Evolutionary conservation across 1,140 invertebrate genomes (phyloP).

Genomic region (Spodoptera litura): DNA sequence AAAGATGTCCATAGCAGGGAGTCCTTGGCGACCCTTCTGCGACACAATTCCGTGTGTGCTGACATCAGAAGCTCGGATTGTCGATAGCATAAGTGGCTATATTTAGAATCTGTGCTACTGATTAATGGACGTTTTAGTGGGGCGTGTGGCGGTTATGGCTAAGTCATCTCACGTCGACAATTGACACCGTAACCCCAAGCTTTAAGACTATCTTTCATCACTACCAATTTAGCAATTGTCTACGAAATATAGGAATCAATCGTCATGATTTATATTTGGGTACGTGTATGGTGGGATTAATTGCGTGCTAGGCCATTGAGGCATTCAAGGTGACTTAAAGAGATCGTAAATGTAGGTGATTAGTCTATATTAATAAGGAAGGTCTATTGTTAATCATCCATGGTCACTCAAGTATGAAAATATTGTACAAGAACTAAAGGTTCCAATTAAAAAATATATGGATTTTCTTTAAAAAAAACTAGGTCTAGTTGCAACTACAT

Average conservation of each 20-base stretch:
- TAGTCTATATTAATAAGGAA: too few species aligned
- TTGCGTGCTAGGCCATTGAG: neutral
- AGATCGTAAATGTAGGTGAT: neutral
- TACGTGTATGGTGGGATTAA: conserved; percentile 4
- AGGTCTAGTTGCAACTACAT: neutral
- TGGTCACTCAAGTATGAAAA: too few species aligned
- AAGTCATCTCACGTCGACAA: conserved; percentile 67
- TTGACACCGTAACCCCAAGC: conserved; percentile 78
- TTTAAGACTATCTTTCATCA: conserved; percentile 64
- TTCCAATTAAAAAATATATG: too few species aligned
- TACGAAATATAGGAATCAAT: conserved; percentile 43
- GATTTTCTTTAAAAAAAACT: too few species aligned
- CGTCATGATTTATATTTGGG: conserved; percentile 43
- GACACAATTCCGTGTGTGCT: conserved; percentile 59
- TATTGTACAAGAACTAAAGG: too few species aligned
- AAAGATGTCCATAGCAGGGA: neutral
- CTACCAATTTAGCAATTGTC: conserved; percentile 47
- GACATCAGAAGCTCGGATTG: conserved; percentile 74
- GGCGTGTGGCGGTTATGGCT: conserved; percentile 66
- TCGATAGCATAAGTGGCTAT: conserved; percentile 81
- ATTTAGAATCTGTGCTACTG: conserved; percentile 82
- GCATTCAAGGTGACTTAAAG: neutral
- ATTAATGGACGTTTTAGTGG: conserved; percentile 77
- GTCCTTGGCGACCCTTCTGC: conserved; percentile 46
- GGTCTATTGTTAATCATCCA: too few species aligned